phyloP scores from a whole-genome alignment of 1,140 invertebrate genomes.

The Luehdorfia chinensis region DNA sequence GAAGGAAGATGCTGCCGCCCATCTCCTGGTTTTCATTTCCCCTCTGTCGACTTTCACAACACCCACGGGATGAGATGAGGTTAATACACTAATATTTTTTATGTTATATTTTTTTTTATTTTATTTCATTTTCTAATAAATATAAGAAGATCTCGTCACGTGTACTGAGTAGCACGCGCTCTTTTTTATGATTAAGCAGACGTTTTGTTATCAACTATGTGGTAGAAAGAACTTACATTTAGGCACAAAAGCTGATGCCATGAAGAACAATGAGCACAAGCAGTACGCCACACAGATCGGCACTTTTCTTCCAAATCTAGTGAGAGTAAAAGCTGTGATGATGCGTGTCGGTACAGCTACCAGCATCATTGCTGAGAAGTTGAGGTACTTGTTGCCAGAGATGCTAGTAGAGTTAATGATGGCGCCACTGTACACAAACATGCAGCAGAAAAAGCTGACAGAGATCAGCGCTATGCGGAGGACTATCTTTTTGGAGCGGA shows the following conservation, averaged over 20 bases:
- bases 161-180: too few relatives aligned
- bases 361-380: slow-evolving; percentile 76
- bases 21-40: too few relatives aligned
- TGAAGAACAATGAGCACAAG: slow-evolving; percentile 75
- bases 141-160: too few relatives aligned
- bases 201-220: too few relatives aligned
- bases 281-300: slow-evolving; percentile 80
- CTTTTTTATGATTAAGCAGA: too few relatives aligned
- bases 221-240: slow-evolving; percentile 67
- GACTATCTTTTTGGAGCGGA: slow-evolving; percentile 79
- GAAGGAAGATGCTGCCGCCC: too few relatives aligned
- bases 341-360: slow-evolving; percentile 79
- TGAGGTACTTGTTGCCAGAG: slow-evolving; percentile 80
- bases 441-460: slow-evolving; percentile 83
- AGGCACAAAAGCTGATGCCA: slow-evolving; percentile 60
- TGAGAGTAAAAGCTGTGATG: slow-evolving; percentile 79
- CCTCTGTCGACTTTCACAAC: too few relatives aligned
- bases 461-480: slow-evolving; percentile 80
- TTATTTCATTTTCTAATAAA: too few relatives aligned
- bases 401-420: slow-evolving; percentile 82
- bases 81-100: too few relatives aligned
- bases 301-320: slow-evolving; percentile 80
- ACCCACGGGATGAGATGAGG: too few relatives aligned
- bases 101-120: too few relatives aligned
- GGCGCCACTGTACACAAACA: slow-evolving; percentile 88